Base-by-base conservation (phyloP, 2,113 vertebrate species). In the Microtus montanus region DNA sequence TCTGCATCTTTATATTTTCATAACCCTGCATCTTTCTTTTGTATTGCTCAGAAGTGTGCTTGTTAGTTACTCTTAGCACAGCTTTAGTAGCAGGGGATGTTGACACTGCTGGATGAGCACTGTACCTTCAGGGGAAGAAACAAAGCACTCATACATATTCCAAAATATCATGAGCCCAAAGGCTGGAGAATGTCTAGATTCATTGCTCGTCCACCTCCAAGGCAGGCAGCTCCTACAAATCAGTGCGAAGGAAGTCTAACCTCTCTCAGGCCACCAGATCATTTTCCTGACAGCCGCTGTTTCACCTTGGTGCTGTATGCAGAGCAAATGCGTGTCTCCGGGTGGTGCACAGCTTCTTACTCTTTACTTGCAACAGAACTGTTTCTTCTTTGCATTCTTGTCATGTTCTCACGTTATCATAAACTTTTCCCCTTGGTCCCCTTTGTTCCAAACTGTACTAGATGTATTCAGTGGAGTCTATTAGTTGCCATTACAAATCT, bases 401-500 rank as follows among this genome's bases (percentile, higher is more conserved):
- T 35, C 70, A 61, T 52, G n/a, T 5, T n/a, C 9, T 80, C 24
- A 24, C 33, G 33, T 28, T 4, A 91, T 4, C 20, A 24, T 86
- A 64, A 75, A 64, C 70, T 35, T 73, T 41, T 44, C 47, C 1
- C 5, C 9, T 86, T 68, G 19, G 14, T 47, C 30, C 78, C 41
- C 89, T 93, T 89, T 63, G 30, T 47, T 28, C n/a, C 78, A 30
- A 73, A 87, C 24, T 90, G 5, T 64, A 70, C 49, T 82, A 47
- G 17, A 95, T 28, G 11, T 88, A 70, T 77, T 89, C 30, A 64
- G 38, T 70, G 38, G n/a, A 20, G 71, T 35, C 63, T 70, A 44
- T 82, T 87, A 68, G 14, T 89, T 80, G 26, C 41, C 63, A 95
- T 19, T 24, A 44, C 35, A 90, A 63, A 90, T 88, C 64, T 90